Evolutionary conservation across 92 coral and sea anemone species (phyloP).

Genomic region (Actinernus sp.): DNA sequence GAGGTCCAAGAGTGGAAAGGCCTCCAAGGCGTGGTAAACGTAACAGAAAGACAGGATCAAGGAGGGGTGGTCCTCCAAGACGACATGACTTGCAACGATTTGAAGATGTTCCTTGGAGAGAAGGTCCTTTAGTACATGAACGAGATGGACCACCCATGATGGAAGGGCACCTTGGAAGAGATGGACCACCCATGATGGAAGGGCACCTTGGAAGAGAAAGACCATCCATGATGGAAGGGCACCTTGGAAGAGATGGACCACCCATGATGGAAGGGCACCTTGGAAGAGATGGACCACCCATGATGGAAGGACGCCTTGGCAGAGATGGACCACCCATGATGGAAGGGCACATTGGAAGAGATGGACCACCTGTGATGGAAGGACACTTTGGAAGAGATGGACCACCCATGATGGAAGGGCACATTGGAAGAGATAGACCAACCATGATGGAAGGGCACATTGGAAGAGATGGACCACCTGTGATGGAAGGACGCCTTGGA

Average conservation of each 20-base stretch:
- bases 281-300: constrained; percentile 29
- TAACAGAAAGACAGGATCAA: too few species aligned
- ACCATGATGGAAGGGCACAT: background rate
- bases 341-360: constrained; percentile 15
- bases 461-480: constrained; percentile 7
- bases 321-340: constrained; percentile 10
- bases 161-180: constrained; percentile 16
- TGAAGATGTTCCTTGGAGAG: too few species aligned
- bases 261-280: constrained; percentile 13
- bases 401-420: too few species aligned
- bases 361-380: constrained; percentile 24
- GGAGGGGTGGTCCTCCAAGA: background rate
- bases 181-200: constrained; percentile 25
- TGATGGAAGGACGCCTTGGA: constrained; percentile 11
- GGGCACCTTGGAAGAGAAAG: background rate
- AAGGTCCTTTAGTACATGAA: constrained; percentile 5
- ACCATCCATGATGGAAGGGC: too few species aligned
- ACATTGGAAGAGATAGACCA: too few species aligned
- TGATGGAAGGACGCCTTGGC: constrained; percentile 2
- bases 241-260: constrained; percentile 4
- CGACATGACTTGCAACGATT: too few species aligned
- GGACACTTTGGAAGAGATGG: constrained; percentile 4
- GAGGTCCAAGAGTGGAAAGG: constrained; percentile 7
- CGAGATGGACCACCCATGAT: constrained; percentile 9
- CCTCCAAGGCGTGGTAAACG: too few species aligned